phyloP scores from a whole-genome alignment of 2,797 vertebrate genomes.

The Mormyrops boulengeri region DNA sequence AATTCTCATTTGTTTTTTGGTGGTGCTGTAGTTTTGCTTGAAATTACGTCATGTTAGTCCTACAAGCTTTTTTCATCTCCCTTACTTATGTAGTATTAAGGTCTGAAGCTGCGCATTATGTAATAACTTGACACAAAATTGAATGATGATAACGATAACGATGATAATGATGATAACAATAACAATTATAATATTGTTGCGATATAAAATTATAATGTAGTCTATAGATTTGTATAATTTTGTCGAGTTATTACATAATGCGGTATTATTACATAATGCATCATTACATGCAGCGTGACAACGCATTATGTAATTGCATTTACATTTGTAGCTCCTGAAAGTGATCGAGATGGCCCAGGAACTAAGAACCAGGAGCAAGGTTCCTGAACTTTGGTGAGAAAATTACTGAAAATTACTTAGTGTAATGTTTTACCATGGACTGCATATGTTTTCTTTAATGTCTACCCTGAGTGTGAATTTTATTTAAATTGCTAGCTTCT shows the following conservation, averaged over 20 bases:
- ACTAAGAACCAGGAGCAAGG: too few species aligned
- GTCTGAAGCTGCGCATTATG: neutral
- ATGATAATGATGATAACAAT: too few species aligned
- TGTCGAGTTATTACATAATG: too few species aligned
- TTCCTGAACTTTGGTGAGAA: neutral
- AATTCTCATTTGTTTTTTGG: neutral
- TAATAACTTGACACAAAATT: too few species aligned
- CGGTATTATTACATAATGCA: too few species aligned
- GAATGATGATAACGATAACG: too few species aligned
- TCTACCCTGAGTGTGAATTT: neutral
- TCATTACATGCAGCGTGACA: too few species aligned
- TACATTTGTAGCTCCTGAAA: neutral
- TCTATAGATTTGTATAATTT: too few species aligned
- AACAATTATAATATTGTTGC: too few species aligned
- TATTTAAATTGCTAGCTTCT: too few species aligned
- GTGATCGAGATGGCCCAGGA: neutral
- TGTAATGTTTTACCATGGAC: neutral
- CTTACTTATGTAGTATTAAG: neutral
- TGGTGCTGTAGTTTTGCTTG: neutral
- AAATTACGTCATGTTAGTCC: neutral
- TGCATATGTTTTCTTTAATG: neutral
- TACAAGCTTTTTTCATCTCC: neutral
- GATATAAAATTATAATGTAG: too few species aligned
- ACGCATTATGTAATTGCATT: too few species aligned
- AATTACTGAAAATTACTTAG: neutral